Evolutionary conservation across 2,113 vertebrate genomes (phyloP), one percentile per base, ranked within the genome.

Genomic region (Leuciscus idus): DNA sequence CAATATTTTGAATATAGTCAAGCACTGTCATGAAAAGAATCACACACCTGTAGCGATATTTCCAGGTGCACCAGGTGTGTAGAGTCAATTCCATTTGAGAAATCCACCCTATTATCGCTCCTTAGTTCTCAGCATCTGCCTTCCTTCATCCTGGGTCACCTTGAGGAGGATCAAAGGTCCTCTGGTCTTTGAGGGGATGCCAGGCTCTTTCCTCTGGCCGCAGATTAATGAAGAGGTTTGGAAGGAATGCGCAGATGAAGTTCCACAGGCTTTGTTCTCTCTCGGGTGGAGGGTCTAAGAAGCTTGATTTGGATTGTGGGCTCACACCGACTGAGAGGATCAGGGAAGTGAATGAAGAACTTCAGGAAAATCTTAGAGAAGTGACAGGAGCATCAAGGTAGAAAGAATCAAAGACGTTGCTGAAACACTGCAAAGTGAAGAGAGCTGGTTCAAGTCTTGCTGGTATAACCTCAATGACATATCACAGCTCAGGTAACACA

Each of bases 231-330:
- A 62, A 50, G 75, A 46, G 76, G 8, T 85, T 86, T 84, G 13
- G 84, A 79, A 91, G 91, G 92, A 92, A 93, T 92, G 92, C 89
- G 87, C 90, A 92, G 90, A 92, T 93, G 90, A 70, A 52, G 61
- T 52, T 82, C 28, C 80, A 81, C 78, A 62, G 6, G 23, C 78
- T 81, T 62, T 81, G 30, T 81, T 81, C 57, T 62, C 57, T 28
- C 23, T n/a, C 2, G 4, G 19, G 76, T 39, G 28, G 50, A 59
- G 30, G 17, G 28, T 57, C 19, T 12, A 36, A 33, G 21, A 57
- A 79, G 52, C 52, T 33, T 17, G 52, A 43, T 23, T 4, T 26
- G 21, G 17, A 36, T 2, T 78, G 30, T 21, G 19, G 9, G 19
- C 36, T 72, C 68, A 72, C 36, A n/a, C n/a, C 4, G 68, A 39